A percentile compares a stretch with the other conserved stretches of the same genome.
Conservation (phyloP, 2,888 invertebrate genomes). For the Sesia bembeciformis region DNA sequence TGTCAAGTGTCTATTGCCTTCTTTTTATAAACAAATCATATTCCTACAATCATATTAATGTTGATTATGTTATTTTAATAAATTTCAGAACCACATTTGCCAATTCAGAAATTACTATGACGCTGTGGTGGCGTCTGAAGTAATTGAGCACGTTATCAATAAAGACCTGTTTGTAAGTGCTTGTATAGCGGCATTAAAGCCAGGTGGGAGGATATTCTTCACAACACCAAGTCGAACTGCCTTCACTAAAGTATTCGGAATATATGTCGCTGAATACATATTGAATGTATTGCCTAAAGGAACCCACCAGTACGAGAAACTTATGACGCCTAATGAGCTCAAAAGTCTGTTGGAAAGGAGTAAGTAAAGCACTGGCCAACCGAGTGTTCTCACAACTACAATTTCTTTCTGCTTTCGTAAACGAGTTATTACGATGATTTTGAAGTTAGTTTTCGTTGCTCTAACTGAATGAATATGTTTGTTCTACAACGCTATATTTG, state of each 20-base stretch:
- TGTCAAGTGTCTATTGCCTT: too few species aligned
- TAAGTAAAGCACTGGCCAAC: constrained; percentile 55
- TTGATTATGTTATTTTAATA: too few species aligned
- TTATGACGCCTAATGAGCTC: constrained; percentile 87
- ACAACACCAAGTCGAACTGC: constrained; percentile 79
- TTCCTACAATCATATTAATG: too few species aligned
- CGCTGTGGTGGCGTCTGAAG: constrained; percentile 90
- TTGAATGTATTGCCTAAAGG: constrained; percentile 83
- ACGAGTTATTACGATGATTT: too few species aligned
- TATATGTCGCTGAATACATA: constrained; percentile 86
- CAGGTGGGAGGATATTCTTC: constrained; percentile 80
- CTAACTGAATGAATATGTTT: too few species aligned
- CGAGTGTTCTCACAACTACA: background rate
- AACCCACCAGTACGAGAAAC: constrained; percentile 94
- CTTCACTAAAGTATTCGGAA: constrained; percentile 77
- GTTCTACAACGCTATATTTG: too few species aligned
- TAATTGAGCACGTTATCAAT: constrained; percentile 90
- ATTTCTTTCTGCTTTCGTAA: background rate
- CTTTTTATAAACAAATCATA: background rate
- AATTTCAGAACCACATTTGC: constrained; percentile 66
- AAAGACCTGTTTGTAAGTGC: constrained; percentile 79
- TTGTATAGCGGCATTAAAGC: constrained; percentile 79
- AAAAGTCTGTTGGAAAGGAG: constrained; percentile 80
- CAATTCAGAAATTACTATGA: constrained; percentile 77
- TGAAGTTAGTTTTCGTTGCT: too few species aligned